These are phyloP conservation scores for Piaya cayana DNA, from an alignment of 2,113 vertebrate genomes.

Conservation along the genomic window DNA sequence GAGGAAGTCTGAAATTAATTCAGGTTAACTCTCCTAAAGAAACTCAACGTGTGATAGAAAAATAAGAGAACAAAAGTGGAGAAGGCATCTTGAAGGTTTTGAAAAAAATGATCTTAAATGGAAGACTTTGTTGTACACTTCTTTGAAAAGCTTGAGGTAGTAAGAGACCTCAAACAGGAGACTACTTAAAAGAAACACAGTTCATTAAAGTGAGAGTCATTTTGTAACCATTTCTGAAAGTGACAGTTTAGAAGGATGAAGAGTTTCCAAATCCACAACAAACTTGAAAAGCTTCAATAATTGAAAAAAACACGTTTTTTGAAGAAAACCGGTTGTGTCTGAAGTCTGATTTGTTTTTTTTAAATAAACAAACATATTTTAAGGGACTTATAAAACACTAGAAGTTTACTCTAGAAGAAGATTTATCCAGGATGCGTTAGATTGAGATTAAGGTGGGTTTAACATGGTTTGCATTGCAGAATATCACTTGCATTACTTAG, in stretches of 20 bases:
- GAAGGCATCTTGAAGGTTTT: neutral
- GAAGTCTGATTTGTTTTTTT: neutral
- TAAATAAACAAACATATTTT: neutral
- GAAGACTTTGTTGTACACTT: neutral
- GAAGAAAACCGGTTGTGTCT: neutral
- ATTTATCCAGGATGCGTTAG: neutral
- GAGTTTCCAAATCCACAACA: neutral
- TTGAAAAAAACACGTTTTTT: neutral
- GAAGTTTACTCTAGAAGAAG: neutral
- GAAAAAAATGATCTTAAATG: neutral
- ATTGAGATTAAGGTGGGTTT: neutral
- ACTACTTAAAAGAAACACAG: neutral
- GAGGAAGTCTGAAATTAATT: neutral
- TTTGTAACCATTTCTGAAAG: neutral
- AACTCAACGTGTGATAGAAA: neutral
- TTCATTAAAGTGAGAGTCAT: neutral
- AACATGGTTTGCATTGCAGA: neutral
- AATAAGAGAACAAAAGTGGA: neutral
- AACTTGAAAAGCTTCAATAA: neutral
- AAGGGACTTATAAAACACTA: neutral
- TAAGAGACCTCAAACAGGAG: neutral
- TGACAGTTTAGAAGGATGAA: neutral
- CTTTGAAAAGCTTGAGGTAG: neutral
- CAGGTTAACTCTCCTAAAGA: neutral
- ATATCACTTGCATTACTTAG: neutral